Conservation (phyloP, 2,797 vertebrate species). For the Channallabes apus region DNA sequence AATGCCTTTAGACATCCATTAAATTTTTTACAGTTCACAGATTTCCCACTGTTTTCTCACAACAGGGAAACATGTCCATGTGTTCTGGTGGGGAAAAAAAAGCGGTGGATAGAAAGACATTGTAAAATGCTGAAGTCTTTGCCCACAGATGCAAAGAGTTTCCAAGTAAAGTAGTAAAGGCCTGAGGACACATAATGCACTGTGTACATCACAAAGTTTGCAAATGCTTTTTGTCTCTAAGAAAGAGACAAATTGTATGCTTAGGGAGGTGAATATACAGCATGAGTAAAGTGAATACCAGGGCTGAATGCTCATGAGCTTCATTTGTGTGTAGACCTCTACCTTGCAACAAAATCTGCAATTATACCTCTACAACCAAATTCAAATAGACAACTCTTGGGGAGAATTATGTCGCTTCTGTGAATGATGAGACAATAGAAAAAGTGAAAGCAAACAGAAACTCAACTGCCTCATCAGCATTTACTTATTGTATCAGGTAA, state of each 20-base stretch:
- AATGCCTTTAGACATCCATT: background rate
- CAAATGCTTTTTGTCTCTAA: conserved; percentile 17
- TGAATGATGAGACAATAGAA: conserved; percentile 60
- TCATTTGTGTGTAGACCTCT: conserved; percentile 70
- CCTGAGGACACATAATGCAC: background rate
- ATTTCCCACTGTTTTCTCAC: background rate
- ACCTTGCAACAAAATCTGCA: conserved; percentile 67
- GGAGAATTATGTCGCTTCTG: conserved; percentile 61
- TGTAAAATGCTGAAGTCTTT: background rate
- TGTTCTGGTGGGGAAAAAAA: background rate
- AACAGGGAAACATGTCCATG: background rate
- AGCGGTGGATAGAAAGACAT: background rate
- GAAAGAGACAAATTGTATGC: conserved; percentile 4
- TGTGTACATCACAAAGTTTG: conserved; percentile 32
- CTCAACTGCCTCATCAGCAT: conserved; percentile 64
- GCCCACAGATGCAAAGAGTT: background rate
- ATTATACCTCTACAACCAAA: conserved; percentile 73
- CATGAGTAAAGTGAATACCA: conserved; percentile 69
- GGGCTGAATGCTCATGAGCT: conserved; percentile 74
- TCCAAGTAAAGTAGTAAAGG: conserved; percentile 1
- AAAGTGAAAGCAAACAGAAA: conserved; percentile 58
- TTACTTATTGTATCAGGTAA: conserved; percentile 62
- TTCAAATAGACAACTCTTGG: conserved; percentile 67
- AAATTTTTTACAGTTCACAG: background rate
- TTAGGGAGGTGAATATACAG: conserved; percentile 16